phyloP scores from a whole-genome alignment of 1,140 invertebrate species.

The Trichoplusia ni region DNA sequence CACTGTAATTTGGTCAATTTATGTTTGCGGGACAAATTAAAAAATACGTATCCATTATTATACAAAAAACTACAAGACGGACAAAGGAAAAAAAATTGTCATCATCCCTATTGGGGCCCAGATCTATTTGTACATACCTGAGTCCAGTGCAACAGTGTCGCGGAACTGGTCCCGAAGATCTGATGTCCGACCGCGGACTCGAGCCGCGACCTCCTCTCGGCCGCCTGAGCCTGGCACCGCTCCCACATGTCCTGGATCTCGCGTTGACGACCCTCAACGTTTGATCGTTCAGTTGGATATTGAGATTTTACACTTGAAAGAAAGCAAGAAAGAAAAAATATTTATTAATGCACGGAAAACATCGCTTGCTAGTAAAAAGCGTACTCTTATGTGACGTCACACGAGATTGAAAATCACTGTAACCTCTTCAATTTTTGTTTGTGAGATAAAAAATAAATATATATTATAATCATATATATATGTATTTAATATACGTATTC shows the following conservation, averaged over 20 bases:
- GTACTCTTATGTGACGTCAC: too few relatives aligned
- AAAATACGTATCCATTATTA: too few relatives aligned
- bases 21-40: too few relatives aligned
- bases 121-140: constrained; percentile 50
- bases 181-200: constrained; percentile 97
- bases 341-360: too few relatives aligned
- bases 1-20: too few relatives aligned
- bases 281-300: constrained; percentile 94
- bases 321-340: neutral
- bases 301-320: constrained; percentile 89
- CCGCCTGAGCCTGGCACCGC: constrained; percentile 91
- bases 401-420: too few relatives aligned
- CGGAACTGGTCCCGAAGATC: constrained; percentile 92
- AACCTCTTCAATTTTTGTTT: neutral
- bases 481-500: too few relatives aligned
- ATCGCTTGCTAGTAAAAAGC: too few relatives aligned
- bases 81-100: too few relatives aligned
- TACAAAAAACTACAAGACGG: too few relatives aligned
- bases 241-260: constrained; percentile 95
- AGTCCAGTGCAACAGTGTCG: constrained; percentile 70
- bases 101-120: neutral
- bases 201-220: constrained; percentile 89
- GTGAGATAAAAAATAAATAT: too few relatives aligned
- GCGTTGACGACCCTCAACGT: constrained; percentile 92
- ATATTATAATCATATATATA: too few relatives aligned